Conservation (phyloP, 2,113 vertebrate genomes). For the Cynopterus brachyotis region DNA sequence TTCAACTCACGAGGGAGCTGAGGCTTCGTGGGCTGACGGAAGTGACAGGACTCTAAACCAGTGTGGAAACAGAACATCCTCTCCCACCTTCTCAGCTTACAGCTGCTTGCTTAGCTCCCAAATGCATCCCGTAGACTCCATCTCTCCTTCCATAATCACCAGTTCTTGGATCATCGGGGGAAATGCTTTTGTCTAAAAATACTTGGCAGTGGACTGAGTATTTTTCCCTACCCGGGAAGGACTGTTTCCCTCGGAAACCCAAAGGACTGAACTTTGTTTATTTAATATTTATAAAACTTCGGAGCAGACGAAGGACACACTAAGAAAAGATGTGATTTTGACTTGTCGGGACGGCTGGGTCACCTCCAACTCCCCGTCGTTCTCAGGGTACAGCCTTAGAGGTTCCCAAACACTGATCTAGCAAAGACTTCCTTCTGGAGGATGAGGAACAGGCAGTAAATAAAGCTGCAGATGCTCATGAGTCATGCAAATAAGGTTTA, state of each 20-base stretch:
- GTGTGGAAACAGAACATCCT: background rate
- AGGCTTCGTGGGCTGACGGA: background rate
- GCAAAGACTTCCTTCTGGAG: constrained; percentile 1
- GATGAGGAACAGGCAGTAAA: background rate
- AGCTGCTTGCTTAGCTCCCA: background rate
- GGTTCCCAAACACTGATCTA: background rate
- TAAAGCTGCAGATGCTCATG: background rate
- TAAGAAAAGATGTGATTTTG: background rate
- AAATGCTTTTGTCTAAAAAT: constrained; percentile 46
- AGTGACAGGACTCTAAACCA: background rate
- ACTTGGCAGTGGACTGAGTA: background rate
- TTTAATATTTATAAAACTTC: constrained; percentile 54
- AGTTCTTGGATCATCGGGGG: background rate
- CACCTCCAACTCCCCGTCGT: background rate
- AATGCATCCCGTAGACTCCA: background rate
- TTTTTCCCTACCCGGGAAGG: constrained; percentile 43
- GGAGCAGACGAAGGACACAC: constrained; percentile 21
- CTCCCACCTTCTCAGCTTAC: background rate
- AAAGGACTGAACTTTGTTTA: constrained; percentile 37
- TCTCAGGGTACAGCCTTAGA: background rate
- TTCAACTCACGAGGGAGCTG: background rate
- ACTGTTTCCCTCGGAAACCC: constrained; percentile 40
- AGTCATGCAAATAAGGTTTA: background rate
- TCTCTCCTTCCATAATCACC: background rate
- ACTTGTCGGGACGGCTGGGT: background rate